Evolutionary conservation across 1,140 invertebrate genomes (phyloP), one percentile per base, ranked within the genome.

Genomic region (Mylabris phalerata): DNA sequence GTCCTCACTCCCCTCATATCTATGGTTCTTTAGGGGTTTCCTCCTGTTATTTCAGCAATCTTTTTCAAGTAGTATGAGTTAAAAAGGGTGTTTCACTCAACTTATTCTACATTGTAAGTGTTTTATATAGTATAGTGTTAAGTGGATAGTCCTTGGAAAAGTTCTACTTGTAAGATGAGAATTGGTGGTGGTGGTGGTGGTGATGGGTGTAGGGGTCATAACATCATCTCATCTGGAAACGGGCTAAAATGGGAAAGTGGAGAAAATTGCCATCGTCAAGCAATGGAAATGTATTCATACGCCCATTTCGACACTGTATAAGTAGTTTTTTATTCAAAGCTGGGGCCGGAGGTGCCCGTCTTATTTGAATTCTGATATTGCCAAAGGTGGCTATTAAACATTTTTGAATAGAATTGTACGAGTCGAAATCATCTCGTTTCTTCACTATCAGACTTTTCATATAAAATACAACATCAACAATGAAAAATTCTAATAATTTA

Each of bases 251-350:
- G 10, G 54, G 47, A 57, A 57, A 57, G 55, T 57, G 55, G 42
- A 19, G 55, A 49, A 56, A 57, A 57, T 57, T 57, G 55, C 54
- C 45, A 38, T 32, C 32, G 38, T 38, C 4, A 39, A 49, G 55
- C 46, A 56, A 49, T 48, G 46, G 55, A 49, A 56, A 56, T 56
- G 51, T 55, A 46, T 55, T 55, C 51, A 38, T 41, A 55, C 51
- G 45, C 55, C 55, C 43, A 49, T 48, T 56, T 49, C 32, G 25
- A 10, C 38, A 44, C 55, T 57, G 44, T 55, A 57, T 57, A 57
- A 57, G 55, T 49, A 57, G 55, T 32, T 49, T 57, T 57, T 57
- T 57, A 57, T 57, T 57, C 55, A 57, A 57, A 57, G 24, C 9
- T 45, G 27, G 41, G 45, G 41, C 55, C 39, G 26, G 46, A 48